Evolutionary conservation across 1,140 invertebrate genomes (phyloP).

Genomic region (Atta texana): DNA sequence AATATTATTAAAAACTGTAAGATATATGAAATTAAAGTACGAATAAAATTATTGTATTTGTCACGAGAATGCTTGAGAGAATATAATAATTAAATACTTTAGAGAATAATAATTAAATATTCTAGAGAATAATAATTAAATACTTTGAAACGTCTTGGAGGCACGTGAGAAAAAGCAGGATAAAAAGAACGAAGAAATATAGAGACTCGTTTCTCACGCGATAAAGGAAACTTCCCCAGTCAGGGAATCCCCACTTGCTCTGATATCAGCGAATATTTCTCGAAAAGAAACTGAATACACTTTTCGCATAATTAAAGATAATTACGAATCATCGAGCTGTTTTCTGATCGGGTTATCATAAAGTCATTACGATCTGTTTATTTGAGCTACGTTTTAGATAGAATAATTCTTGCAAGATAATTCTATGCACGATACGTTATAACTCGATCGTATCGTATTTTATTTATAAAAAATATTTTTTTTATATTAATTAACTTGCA

Average conservation of each 20-base stretch:
- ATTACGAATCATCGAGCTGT: background rate
- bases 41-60: background rate
- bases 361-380: background rate
- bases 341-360: slow-evolving; percentile 8
- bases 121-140: background rate
- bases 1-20: background rate
- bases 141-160: background rate
- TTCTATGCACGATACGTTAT: background rate
- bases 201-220: background rate
- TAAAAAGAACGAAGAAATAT: background rate
- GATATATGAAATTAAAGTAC: background rate
- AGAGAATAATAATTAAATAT: too few relatives aligned
- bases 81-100: background rate
- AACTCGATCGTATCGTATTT: background rate
- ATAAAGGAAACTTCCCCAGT: slow-evolving; percentile 21
- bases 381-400: background rate
- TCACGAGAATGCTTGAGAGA: background rate
- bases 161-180: background rate
- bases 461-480: background rate
- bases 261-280: slow-evolving; percentile 14
- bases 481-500: background rate
- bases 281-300: background rate
- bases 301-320: slow-evolving; percentile 26
- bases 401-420: background rate
- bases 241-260: slow-evolving; percentile 29